Conservation (phyloP, 2,797 vertebrate genomes). For the Tenualosa thibaudeaui region DNA sequence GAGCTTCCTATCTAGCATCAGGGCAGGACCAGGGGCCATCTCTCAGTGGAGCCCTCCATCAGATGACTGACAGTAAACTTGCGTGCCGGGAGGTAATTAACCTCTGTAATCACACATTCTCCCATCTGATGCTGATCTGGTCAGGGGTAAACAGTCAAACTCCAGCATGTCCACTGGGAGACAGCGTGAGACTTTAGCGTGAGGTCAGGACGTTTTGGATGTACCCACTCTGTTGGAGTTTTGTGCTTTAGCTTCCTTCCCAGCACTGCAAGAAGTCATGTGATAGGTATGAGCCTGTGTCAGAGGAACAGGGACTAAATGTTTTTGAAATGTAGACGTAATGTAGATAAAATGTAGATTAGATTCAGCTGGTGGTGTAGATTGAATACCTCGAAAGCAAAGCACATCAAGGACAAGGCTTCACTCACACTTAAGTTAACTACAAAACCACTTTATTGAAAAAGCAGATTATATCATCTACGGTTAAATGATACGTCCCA, state of each 20-base stretch:
- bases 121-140: conserved; percentile 46
- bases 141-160: conserved; percentile 46
- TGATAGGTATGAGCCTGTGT: background rate
- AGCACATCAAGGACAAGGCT: background rate
- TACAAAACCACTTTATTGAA: conserved; percentile 88
- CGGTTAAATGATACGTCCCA: conserved; percentile 90
- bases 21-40: conserved; percentile 34
- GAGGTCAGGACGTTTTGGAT: conserved; percentile 2
- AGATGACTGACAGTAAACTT: conserved; percentile 45
- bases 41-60: conserved; percentile 40
- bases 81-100: conserved; percentile 59
- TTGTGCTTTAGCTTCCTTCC: conserved; percentile 1
- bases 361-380: background rate
- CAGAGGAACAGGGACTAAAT: background rate
- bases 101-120: conserved; percentile 39
- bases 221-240: background rate
- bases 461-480: conserved; percentile 92
- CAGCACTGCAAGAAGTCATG: background rate
- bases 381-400: too few species aligned
- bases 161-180: conserved; percentile 26
- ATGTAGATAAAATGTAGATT: background rate
- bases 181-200: background rate
- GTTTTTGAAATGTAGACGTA: too few species aligned
- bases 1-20: conserved; percentile 47
- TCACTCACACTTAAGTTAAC: conserved; percentile 70